These are phyloP conservation scores for Aythya fuligula DNA, from an alignment of 2,797 vertebrate genomes.

Conservation along the genomic window DNA sequence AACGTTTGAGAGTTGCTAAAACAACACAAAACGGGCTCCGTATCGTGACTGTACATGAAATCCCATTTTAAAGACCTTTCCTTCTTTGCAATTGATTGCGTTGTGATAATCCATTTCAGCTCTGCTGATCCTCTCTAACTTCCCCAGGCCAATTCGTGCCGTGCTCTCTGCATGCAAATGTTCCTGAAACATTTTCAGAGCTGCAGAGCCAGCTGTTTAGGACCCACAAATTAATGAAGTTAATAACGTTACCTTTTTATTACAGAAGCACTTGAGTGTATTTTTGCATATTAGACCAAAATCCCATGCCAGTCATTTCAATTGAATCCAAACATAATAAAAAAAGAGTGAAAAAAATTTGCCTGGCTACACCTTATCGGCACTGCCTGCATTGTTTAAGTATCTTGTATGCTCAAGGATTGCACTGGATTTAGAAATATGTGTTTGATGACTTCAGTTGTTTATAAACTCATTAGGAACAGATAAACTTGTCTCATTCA, in stretches of 20 bases:
- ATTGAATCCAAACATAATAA: neutral
- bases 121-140: neutral
- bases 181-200: neutral
- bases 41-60: neutral
- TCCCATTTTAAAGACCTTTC: neutral
- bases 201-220: neutral
- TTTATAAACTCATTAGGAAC: conserved; percentile 62
- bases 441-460: conserved; percentile 35
- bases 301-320: neutral
- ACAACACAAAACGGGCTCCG: neutral
- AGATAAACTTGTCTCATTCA: conserved; percentile 13
- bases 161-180: neutral
- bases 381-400: conserved; percentile 6
- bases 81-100: neutral
- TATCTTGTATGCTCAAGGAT: neutral
- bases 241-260: neutral
- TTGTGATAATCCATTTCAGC: neutral
- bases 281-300: neutral
- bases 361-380: conserved; percentile 43
- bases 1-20: neutral
- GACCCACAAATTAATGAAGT: neutral
- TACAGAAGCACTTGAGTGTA: neutral
- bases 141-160: neutral
- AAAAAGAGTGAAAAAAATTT: neutral
- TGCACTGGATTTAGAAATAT: conserved; percentile 2